Evolutionary conservation across 2,797 vertebrate genomes (phyloP), one percentile per base, ranked within the genome.

Genomic region (Rhinogobio ventralis): DNA sequence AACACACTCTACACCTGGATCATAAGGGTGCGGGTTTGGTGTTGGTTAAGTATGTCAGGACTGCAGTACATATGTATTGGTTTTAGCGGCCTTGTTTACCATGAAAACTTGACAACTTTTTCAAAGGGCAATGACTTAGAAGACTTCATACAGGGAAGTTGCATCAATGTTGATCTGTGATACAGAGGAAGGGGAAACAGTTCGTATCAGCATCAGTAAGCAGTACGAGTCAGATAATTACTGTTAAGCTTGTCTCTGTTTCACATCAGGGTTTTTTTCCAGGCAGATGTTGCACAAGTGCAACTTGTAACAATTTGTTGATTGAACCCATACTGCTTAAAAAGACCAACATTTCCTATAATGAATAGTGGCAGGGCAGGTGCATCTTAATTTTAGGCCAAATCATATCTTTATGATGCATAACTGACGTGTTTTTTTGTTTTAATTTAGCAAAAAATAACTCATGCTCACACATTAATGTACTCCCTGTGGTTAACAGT

Each of bases 101-200:
- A 64, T 62, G 36, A 64, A 45, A 73, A 46, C 68, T 64, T 33
- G 74, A 62, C 23, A 42, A 42, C 66, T 88, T 89, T 86, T 89
- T 51, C 87, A 28, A 89, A 79, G 86, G 82, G 81, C 86, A 88
- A 89, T 93, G 89, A 93, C 91, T 92, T 90, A 93, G 1, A 51
- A 87, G 90, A 87, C 91, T 92, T 60, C 90, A 94, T 92, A 90
- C 91, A 80, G 89, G 94, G 94, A 95, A 95, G 94, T 95, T 95
- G 93, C 93, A 90, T 93, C 92, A 94, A 78, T 69, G 60, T 89
- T 92, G 45, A 73, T 81, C 72, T 78, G 71, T 71, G 77, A 66
- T 86, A 82, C 74, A 77, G 85, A 88, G 53, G 81, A 81, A 82
- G 77, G 79, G 53, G 69, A 85, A 77, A 78, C 53, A 23, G 75